These are phyloP conservation scores for Allobates femoralis DNA, from an alignment of 2,797 vertebrate species.

Conservation along the genomic window DNA sequence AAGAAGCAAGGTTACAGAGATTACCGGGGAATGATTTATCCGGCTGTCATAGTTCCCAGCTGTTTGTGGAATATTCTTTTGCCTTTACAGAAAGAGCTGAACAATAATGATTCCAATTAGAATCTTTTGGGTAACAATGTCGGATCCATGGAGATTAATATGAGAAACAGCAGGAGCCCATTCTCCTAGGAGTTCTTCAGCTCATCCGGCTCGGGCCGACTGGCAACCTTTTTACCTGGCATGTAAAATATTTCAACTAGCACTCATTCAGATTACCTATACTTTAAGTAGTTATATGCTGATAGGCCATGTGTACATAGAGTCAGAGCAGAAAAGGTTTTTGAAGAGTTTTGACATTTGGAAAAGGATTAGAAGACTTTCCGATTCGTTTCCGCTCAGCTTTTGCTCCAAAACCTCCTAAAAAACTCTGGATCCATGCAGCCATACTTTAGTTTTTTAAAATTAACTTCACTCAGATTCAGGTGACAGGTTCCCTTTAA, in stretches of 20 bases:
- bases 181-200: not conserved
- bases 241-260: not conserved
- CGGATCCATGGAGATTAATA: not conserved
- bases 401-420: too few relatives aligned
- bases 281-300: too few relatives aligned
- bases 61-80: not conserved
- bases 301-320: too few relatives aligned
- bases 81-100: not conserved
- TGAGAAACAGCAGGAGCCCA: not conserved
- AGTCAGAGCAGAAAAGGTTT: too few relatives aligned
- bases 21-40: constrained; percentile 12
- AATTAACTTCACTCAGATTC: too few relatives aligned
- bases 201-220: not conserved
- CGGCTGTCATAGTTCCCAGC: not conserved
- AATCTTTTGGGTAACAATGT: not conserved
- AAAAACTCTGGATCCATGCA: too few relatives aligned
- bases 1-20: not conserved
- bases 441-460: too few relatives aligned
- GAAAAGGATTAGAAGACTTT: too few relatives aligned
- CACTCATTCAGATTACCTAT: not conserved
- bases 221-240: not conserved
- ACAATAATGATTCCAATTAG: not conserved
- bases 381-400: too few relatives aligned
- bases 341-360: too few relatives aligned
- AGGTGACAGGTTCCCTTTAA: too few relatives aligned